Evolutionary conservation across 2,113 vertebrate species (phyloP), one percentile per base, ranked within the genome.

Genomic region (Oncorhynchus kisutch): DNA sequence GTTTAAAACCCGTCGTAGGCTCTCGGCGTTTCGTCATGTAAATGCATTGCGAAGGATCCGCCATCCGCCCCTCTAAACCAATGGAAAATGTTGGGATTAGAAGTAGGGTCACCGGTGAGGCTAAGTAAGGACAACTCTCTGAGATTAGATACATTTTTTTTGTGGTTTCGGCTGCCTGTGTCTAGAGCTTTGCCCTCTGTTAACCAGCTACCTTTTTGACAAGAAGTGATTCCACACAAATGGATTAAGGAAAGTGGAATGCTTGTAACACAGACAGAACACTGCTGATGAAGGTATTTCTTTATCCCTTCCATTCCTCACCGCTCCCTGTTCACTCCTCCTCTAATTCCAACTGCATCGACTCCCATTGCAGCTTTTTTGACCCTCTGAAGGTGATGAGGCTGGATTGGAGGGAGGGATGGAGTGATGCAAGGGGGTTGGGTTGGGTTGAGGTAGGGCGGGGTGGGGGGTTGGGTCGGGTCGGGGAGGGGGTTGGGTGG

Each of bases 201-300:
- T 5, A 29, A 22, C 65, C 16, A 29, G 65, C 65, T 22, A 67
- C 27, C 16, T 67, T 27, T 25, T 16, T 31, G 27, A 67, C 31
- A 29, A 18, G 65, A 25, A 27, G 24, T 9, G 62, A 65, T 25
- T 65, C 3, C 18, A 25, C 62, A 16, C 13, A 67, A 29, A 29
- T 29, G 65, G 65, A 67, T 27, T 31, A 67, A 67, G 65, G 65
- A 31, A 29, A 5, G 13, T 31, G 65, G 65, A 67, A 67, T 31
- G 65, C 78, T 81, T 75, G 64, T 59, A 62, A 48, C 29, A 84
- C 70, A 72, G 59, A 0, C 49, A 29, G 64, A 84, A 72, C 80
- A 88, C 80, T 86, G 87, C 84, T 89, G 88, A 89, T 80, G 62
- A 24, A n/a, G 75, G 74, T 45, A 78, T 88, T 86, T 81, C 34